Evolutionary conservation across 1,140 invertebrate genomes (phyloP).

Genomic region (Micrasema longulum): DNA sequence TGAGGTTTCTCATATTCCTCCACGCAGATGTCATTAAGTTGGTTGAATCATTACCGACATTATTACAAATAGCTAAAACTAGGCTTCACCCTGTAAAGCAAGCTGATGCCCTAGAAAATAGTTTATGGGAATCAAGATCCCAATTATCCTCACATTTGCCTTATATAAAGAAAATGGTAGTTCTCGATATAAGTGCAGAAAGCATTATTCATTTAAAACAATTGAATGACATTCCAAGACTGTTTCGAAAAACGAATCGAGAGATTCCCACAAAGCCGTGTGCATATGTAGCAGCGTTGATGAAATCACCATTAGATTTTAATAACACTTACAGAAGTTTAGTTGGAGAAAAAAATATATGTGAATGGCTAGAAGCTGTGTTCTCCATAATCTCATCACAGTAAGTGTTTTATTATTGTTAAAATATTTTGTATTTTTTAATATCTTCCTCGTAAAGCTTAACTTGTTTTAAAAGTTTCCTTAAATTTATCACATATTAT

Average conservation of each 20-base stretch:
- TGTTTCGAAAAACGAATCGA: constrained; percentile 93
- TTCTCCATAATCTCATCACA: constrained; percentile 75
- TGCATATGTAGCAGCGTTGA: constrained; percentile 78
- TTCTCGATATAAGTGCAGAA: constrained; percentile 70
- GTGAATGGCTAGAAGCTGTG: constrained; percentile 70
- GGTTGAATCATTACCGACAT: constrained; percentile 61
- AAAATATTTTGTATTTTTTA: no score
- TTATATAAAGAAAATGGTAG: constrained; percentile 70
- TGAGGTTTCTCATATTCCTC: constrained; percentile 60
- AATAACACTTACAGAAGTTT: constrained; percentile 68
- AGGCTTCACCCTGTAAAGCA: constrained; percentile 61
- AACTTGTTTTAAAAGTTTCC: no score
- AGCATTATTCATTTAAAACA: constrained; percentile 73
- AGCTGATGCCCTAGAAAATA: constrained; percentile 59
- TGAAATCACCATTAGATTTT: constrained; percentile 75
- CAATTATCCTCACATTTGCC: constrained; percentile 66
- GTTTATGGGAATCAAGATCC: constrained; percentile 66
- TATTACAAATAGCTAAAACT: constrained; percentile 62
- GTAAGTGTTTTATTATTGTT: no score
- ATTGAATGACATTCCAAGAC: constrained; percentile 91
- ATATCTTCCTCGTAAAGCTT: no score
- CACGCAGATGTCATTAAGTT: constrained; percentile 65
- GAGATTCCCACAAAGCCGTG: constrained; percentile 85
- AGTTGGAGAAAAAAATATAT: constrained; percentile 68
- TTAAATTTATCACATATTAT: neutral